A percentile compares a stretch with the other conserved stretches of the same genome.
phyloP scores from a whole-genome alignment of 2,888 invertebrate genomes.

The Drosophila birchii region DNA sequence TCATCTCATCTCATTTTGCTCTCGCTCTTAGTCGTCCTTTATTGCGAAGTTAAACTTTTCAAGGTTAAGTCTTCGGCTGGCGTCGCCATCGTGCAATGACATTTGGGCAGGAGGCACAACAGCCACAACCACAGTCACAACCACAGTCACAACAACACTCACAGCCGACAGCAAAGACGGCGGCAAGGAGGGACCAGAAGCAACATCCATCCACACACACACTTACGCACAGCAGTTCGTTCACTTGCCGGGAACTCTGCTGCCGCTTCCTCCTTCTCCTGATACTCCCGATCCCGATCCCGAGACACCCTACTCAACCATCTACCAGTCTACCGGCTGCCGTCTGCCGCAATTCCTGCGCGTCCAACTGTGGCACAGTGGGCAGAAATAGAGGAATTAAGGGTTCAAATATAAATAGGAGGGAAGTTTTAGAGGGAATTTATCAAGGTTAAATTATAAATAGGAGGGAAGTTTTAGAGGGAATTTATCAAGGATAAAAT shows the following conservation, averaged over 20 bases:
- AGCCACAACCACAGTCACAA: slow-evolving; percentile 9
- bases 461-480: background rate
- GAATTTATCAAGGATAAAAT: background rate
- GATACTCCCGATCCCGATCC: slow-evolving; percentile 10
- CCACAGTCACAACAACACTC: slow-evolving; percentile 10
- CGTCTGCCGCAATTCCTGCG: slow-evolving; percentile 40
- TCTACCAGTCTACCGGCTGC: slow-evolving; percentile 22
- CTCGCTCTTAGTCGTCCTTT: slow-evolving; percentile 49
- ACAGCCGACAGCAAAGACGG: background rate
- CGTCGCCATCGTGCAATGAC: slow-evolving; percentile 79
- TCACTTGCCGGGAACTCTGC: slow-evolving; percentile 56
- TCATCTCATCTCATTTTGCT: slow-evolving; percentile 57
- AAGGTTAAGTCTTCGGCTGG: slow-evolving; percentile 78
- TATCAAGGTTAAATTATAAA: background rate
- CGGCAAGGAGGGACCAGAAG: slow-evolving; percentile 30
- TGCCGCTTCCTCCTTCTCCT: slow-evolving; percentile 16
- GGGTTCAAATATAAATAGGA: background rate
- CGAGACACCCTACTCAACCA: slow-evolving; percentile 9
- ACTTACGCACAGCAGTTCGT: slow-evolving; percentile 58
- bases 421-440: background rate
- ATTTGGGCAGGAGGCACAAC: slow-evolving; percentile 51
- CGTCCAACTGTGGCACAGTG: slow-evolving; percentile 55
- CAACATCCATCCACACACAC: slow-evolving; percentile 26
- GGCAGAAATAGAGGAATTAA: background rate
- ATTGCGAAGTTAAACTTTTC: slow-evolving; percentile 72